These are phyloP conservation scores for Andrena marginata DNA, from an alignment of 2,888 invertebrate genomes.

Conservation along the genomic window DNA sequence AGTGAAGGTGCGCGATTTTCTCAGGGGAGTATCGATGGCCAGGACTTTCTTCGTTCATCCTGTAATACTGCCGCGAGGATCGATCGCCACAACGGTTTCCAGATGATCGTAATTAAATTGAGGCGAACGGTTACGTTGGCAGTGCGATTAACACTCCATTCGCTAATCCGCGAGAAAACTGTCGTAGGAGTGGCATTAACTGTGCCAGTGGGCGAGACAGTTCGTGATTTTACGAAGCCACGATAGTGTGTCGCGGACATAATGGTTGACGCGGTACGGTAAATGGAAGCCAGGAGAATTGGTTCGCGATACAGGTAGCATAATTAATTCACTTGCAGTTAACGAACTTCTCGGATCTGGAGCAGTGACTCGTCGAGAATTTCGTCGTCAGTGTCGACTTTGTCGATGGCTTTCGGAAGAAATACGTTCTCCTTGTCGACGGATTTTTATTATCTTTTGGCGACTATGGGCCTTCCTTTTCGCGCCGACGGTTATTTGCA, in stretches of 20 bases:
- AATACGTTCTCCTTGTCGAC: too few relatives aligned
- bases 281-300: too few relatives aligned
- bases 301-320: background rate
- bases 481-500: background rate
- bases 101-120: slow-evolving; percentile 12
- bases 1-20: background rate
- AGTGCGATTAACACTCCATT: slow-evolving; percentile 39
- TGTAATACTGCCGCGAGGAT: background rate
- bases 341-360: slow-evolving; percentile 14
- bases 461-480: background rate
- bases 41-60: background rate
- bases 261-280: background rate
- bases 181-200: background rate
- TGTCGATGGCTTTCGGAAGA: too few relatives aligned
- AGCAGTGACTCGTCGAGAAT: background rate
- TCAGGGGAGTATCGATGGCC: background rate
- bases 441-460: too few relatives aligned
- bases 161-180: slow-evolving; percentile 4
- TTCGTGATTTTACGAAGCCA: slow-evolving; percentile 24
- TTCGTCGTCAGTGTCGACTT: too few relatives aligned
- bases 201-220: slow-evolving; percentile 9
- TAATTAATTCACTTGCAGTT: slow-evolving; percentile 35
- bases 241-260: background rate
- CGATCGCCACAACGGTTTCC: slow-evolving; percentile 14
- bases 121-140: slow-evolving; percentile 12